Percentiles rank a stretch among this genome's conserved stretches.
phyloP scores from a whole-genome alignment of 2,888 invertebrate species.

The Oscheius sp. region DNA sequence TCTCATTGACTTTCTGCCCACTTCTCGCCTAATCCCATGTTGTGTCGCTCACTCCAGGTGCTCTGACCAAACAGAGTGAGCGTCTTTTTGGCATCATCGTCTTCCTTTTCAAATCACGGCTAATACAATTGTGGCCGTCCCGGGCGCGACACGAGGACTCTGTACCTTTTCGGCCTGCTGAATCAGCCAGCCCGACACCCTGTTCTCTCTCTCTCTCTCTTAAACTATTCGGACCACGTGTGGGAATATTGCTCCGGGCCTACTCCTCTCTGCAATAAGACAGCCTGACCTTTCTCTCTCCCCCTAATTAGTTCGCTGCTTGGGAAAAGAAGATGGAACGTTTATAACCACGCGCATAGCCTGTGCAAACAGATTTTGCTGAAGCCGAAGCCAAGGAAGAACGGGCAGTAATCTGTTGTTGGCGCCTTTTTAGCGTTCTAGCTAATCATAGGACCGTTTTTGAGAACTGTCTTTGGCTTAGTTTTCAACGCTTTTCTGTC shows the following conservation, averaged over 20 bases:
- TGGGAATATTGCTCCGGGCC: slow-evolving; percentile 14
- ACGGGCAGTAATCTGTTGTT: not conserved
- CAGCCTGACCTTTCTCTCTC: not conserved
- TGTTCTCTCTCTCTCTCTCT: slow-evolving; percentile 15
- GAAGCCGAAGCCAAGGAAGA: not conserved
- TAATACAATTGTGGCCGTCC: slow-evolving; percentile 7
- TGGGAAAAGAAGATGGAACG: not conserved
- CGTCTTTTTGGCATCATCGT: not conserved
- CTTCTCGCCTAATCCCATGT: slow-evolving; percentile 18
- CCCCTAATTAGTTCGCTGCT: not conserved
- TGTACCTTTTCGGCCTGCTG: not conserved
- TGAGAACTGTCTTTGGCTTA: not conserved
- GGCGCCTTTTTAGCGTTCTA: not conserved
- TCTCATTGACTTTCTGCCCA: not conserved
- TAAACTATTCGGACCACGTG: slow-evolving; percentile 28
- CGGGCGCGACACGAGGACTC: not conserved
- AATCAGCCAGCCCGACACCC: slow-evolving; percentile 15
- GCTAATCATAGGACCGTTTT: too few relatives aligned
- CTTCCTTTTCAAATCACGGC: slow-evolving; percentile 2
- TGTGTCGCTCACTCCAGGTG: slow-evolving; percentile 6
- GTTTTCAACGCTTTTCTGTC: not conserved
- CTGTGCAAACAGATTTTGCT: too few relatives aligned
- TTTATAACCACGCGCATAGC: too few relatives aligned
- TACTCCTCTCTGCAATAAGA: slow-evolving; percentile 1
- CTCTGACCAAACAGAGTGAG: slow-evolving; percentile 7